These are phyloP conservation scores for Lacerta bilineata DNA, from an alignment of 2,797 vertebrate genomes.

Conservation along the genomic window DNA sequence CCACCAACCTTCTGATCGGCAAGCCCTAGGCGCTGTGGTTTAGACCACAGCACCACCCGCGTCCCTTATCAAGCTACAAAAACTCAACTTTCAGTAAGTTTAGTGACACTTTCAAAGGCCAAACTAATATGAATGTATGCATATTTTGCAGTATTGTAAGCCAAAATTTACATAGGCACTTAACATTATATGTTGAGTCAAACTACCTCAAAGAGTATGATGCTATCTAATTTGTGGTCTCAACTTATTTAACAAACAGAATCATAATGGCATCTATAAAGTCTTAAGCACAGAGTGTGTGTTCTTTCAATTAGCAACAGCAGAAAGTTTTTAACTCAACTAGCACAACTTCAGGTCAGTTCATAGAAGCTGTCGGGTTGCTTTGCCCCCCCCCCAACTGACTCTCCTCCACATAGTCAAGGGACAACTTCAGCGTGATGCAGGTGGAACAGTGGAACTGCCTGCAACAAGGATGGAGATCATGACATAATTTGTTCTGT, in stretches of 20 bases:
- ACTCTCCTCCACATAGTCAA: neutral
- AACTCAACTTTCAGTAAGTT: neutral
- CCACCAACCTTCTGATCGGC: no score
- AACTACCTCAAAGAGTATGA: neutral
- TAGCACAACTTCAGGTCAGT: neutral
- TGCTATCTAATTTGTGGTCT: neutral
- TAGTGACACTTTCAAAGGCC: neutral
- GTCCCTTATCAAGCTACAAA: slow-evolving; percentile 7
- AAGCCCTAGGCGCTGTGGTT: no score
- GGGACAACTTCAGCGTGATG: neutral
- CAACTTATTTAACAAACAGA: neutral
- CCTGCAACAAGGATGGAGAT: neutral
- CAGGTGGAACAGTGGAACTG: neutral
- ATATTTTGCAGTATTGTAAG: slow-evolving; percentile 19
- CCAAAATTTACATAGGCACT: slow-evolving; percentile 28
- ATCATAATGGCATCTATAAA: neutral
- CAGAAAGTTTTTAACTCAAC: neutral
- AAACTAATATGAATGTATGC: neutral
- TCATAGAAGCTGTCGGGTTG: neutral
- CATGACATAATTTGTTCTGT: neutral
- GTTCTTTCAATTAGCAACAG: neutral
- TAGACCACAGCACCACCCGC: no score
- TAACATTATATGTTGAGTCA: slow-evolving; percentile 19
- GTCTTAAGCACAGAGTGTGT: neutral
- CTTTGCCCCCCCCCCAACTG: neutral